Percentiles rank a stretch among this genome's conserved stretches.
Conservation (phyloP, 2,797 vertebrate species). For the Muscicapa striata region DNA sequence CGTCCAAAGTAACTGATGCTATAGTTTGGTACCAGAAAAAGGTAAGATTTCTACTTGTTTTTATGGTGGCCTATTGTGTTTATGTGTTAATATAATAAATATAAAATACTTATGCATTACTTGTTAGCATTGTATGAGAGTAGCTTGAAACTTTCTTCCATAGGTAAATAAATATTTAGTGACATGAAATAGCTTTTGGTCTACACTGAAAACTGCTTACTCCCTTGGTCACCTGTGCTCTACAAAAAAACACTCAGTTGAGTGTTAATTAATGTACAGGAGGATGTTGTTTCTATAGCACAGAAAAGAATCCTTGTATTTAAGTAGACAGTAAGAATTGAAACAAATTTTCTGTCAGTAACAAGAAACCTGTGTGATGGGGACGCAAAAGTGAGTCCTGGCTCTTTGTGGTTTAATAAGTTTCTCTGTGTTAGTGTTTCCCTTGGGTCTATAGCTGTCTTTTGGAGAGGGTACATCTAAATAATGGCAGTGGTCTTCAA, state of each 20-base stretch:
- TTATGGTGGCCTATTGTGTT: background rate
- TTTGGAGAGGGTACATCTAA: background rate
- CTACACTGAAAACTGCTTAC: background rate
- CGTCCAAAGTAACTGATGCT: conserved; percentile 99
- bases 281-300: background rate
- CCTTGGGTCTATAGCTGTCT: background rate
- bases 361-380: background rate
- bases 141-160: background rate
- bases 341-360: background rate
- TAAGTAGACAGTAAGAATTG: background rate
- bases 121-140: background rate
- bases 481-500: background rate
- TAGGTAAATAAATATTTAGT: background rate
- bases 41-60: conserved; percentile 82
- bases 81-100: background rate
- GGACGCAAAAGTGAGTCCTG: background rate
- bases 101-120: background rate
- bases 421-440: background rate
- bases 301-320: background rate
- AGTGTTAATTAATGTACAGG: background rate
- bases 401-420: background rate
- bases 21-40: conserved; percentile 99
- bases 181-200: background rate
- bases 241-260: background rate
- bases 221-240: background rate